A percentile compares a stretch with the other conserved stretches of the same genome.
Conservation (phyloP, 2,113 vertebrate species). For the Australoheros scitulus region DNA sequence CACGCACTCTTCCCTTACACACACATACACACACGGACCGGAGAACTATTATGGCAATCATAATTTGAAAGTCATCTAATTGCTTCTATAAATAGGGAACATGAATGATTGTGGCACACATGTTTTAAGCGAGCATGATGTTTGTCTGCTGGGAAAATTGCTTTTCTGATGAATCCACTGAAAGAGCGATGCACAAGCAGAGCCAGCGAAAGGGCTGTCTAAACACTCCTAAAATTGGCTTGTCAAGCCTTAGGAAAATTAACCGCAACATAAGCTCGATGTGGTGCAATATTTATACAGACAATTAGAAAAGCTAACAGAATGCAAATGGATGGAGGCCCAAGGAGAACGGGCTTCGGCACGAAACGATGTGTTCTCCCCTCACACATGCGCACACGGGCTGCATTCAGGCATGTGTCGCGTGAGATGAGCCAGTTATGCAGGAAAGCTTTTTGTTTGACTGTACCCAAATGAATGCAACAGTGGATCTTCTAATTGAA, state of each 20-base stretch:
- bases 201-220: slow-evolving; percentile 27
- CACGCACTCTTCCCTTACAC: not conserved
- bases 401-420: slow-evolving; percentile 46
- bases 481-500: slow-evolving; percentile 50
- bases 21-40: slow-evolving; percentile 10
- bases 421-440: slow-evolving; percentile 64
- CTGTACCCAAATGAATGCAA: slow-evolving; percentile 64
- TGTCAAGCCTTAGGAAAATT: slow-evolving; percentile 38
- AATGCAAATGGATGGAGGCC: slow-evolving; percentile 44
- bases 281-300: slow-evolving; percentile 63
- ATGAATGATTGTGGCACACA: slow-evolving; percentile 20
- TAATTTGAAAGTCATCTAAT: slow-evolving; percentile 16
- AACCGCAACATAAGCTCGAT: slow-evolving; percentile 55
- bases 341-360: slow-evolving; percentile 12
- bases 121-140: slow-evolving; percentile 26
- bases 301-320: slow-evolving; percentile 69
- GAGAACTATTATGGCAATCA: slow-evolving; percentile 10
- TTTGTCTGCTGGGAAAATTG: slow-evolving; percentile 41
- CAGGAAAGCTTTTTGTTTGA: slow-evolving; percentile 57
- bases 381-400: slow-evolving; percentile 15
- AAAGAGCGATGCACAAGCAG: slow-evolving; percentile 1
- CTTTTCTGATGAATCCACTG: slow-evolving; percentile 26
- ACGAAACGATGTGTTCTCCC: not conserved
- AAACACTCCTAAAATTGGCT: slow-evolving; percentile 47
- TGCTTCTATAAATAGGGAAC: slow-evolving; percentile 52